Base-by-base conservation (phyloP, 2,113 vertebrate genomes). In the Dunckerocampus dactyliophorus region DNA sequence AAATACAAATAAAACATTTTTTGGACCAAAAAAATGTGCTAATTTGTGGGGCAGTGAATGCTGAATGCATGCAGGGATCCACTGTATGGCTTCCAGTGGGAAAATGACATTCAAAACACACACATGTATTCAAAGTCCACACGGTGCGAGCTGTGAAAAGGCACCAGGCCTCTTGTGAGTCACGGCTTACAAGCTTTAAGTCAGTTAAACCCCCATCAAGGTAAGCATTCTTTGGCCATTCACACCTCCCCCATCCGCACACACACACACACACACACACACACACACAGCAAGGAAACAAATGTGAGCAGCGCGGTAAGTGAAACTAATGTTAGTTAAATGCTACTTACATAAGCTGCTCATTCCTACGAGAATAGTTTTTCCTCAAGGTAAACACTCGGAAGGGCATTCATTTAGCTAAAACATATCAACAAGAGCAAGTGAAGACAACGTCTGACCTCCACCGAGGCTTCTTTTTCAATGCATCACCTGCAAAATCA, bases 131-230 rank as follows among this genome's bases (percentile, higher is more conserved):
- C 12, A 43, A 43, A 43, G 28, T 37, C 4, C 16, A n/a, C 34
- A 61, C 19, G 2, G 59, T 19, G 16, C n/a, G 10, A 65, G 53
- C 16, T 28, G 54, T 45, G 59, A 19, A 49, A 62, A 43, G 42
- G 49, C 63, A 51, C 24, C 59, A 28, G 34, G 17, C 15, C 46
- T 67, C 64, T 69, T 59, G 53, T 71, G 51, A 68, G 50, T 58
- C 55, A 13, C 48, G 55, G 63, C 65, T 67, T 70, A 63, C 65
- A 17, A 31, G n/a, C 67, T 50, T 57, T 50, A 48, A 79, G 66
- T 69, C 34, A 50, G 45, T 57, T 71, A 76, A 79, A 75, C 70
- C 75, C 69, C 69, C 67, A 66, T 78, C 52, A 72, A 63, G 34
- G 61, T 58, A 43, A 53, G 62, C 60, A 67, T 67, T 77, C 57